Evolutionary conservation across 2,797 vertebrate species (phyloP).

Genomic region (Lates japonicus): DNA sequence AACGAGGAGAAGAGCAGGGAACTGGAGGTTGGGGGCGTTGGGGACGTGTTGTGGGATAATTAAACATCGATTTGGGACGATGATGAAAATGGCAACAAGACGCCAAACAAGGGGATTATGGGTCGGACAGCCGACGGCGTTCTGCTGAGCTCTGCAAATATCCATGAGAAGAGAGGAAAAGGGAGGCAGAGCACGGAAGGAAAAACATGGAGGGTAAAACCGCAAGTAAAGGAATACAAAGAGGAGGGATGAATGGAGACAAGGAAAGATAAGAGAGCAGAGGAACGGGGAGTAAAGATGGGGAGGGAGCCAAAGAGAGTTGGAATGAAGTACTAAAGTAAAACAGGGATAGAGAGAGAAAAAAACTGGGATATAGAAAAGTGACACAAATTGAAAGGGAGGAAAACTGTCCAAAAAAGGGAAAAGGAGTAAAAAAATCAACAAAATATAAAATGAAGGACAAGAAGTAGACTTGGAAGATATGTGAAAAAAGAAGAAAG

Average conservation of each 20-base stretch:
- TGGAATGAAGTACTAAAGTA: background rate
- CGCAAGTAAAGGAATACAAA: background rate
- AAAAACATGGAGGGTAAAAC: background rate
- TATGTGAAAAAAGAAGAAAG: background rate
- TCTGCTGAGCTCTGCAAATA: slow-evolving; percentile 65
- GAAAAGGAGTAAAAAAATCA: background rate
- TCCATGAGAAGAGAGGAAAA: slow-evolving; percentile 28
- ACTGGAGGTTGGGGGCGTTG: background rate
- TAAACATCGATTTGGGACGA: slow-evolving; percentile 79
- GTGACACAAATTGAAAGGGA: background rate
- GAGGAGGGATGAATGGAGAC: background rate
- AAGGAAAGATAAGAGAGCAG: background rate
- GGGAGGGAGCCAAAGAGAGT: background rate
- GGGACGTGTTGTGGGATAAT: slow-evolving; percentile 66
- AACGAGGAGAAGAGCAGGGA: background rate
- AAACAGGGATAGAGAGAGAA: background rate
- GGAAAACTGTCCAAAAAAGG: background rate
- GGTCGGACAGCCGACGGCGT: slow-evolving; percentile 41
- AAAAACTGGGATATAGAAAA: background rate
- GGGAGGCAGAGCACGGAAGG: slow-evolving; percentile 11
- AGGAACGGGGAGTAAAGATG: background rate
- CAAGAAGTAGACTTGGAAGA: background rate
- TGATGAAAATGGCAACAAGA: slow-evolving; percentile 73
- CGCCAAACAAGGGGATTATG: slow-evolving; percentile 75
- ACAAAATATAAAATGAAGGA: background rate